Conservation (phyloP, 2,113 vertebrate species). For the Cavia porcellus region DNA sequence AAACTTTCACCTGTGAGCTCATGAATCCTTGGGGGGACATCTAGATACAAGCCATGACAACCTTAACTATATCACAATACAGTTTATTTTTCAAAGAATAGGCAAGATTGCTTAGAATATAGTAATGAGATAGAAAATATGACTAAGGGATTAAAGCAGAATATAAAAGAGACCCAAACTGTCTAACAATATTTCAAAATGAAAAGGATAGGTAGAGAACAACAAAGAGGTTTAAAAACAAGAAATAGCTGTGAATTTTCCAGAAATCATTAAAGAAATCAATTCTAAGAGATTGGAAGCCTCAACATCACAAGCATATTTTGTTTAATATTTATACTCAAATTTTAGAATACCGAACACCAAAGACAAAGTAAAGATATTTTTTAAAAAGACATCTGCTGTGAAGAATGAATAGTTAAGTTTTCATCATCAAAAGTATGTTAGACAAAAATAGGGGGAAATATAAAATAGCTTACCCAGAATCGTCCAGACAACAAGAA, state of each 20-base stretch:
- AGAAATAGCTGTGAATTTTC: background rate
- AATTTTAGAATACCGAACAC: background rate
- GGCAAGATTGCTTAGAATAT: background rate
- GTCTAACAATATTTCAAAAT: background rate
- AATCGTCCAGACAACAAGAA: background rate
- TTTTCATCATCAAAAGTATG: background rate
- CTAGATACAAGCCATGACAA: background rate
- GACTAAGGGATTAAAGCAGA: background rate
- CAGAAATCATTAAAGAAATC: background rate
- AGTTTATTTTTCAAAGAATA: background rate
- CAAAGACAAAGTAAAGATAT: background rate
- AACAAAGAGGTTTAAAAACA: background rate
- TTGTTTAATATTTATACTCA: background rate
- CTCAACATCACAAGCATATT: background rate
- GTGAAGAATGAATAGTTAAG: background rate
- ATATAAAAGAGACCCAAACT: background rate
- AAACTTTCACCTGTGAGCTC: background rate
- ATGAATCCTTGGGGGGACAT: background rate
- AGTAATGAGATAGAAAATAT: background rate
- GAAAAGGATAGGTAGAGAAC: background rate
- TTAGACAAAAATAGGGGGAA: background rate
- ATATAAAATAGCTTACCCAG: background rate
- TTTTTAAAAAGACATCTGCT: background rate
- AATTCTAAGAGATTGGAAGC: background rate
- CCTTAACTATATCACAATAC: background rate